Evolutionary conservation across 2,888 invertebrate species (phyloP), one percentile per base, ranked within the genome.

Genomic region (Chloroclysta siterata): DNA sequence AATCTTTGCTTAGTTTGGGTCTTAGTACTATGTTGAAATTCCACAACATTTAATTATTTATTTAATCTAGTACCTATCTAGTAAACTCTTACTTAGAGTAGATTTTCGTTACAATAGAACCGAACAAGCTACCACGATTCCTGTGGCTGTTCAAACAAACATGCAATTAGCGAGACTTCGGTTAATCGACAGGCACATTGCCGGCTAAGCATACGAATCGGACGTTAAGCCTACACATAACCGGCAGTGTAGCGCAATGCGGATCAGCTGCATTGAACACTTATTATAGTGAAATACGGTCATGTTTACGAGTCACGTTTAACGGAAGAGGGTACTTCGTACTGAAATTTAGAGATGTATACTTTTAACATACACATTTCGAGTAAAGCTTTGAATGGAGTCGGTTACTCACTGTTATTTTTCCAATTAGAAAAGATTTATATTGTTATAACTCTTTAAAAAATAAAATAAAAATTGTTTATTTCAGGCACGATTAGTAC

Each of bases 241-340:
- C 53, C 42, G 44, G 48, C 57, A 51, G 36, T 61, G 65, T 58
- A 65, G 66, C 72, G 72, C 72, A 72, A 62, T 72, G 72, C 72
- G 63, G 72, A 62, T 71, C 58, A 44, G 51, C 66, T 67, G 71
- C 66, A 68, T 61, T 61, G 68, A 68, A 65, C 61, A 64, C 65
- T 60, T 57, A 65, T 63, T 60, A 66, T 60, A 33, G 55, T 54
- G 60, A 60, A 53, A 65, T 65, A 65, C 65, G 65, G 36, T 42
- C 42, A 56, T 60, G n/a, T n/a, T n/a, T n/a, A n/a, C 56, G 60
- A 36, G 50, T 44, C 50, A 50, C 48, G 57, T 53, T 44, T 42
- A 17, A 22, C 28, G 41, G 33, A 47, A 17, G 47, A 41, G 22
- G 22, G 48, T 28, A 48, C 5, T 48, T n/a, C 29, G 5, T 47